Percentiles rank a stretch among this genome's conserved stretches.
Evolutionary conservation across 2,797 vertebrate species (phyloP).

Genomic region (Numenius phaeopus): DNA sequence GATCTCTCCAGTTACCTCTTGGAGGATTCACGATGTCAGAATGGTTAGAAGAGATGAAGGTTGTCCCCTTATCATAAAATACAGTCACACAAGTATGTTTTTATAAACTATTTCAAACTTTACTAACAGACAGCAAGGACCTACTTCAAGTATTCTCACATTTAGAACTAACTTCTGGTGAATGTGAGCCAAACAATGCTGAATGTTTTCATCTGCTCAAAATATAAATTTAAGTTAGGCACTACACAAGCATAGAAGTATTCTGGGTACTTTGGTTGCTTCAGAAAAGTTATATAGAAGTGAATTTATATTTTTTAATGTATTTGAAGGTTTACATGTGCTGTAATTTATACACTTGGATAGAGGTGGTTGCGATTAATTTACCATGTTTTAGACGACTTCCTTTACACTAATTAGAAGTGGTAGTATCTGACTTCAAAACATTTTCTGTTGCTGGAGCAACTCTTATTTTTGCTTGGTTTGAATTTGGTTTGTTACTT

Average conservation of each 20-base stretch:
- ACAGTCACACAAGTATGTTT: neutral
- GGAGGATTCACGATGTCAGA: neutral
- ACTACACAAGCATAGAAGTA: neutral
- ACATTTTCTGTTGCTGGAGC: neutral
- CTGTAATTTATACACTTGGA: neutral
- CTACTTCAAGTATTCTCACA: neutral
- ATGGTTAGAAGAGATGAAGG: neutral
- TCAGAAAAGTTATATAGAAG: neutral
- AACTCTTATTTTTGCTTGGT: neutral
- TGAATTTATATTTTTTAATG: neutral
- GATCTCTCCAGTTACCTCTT: neutral
- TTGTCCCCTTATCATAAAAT: neutral
- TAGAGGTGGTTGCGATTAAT: neutral
- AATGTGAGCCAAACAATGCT: neutral
- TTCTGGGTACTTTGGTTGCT: neutral
- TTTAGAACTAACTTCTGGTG: neutral
- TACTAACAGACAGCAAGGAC: neutral
- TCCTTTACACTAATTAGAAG: neutral
- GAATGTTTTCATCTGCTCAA: neutral
- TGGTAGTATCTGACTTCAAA: neutral
- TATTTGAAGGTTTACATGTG: neutral
- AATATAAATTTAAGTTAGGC: neutral
- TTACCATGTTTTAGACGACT: rapidly evolving
- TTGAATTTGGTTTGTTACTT: neutral
- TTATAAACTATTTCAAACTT: neutral